Conservation (phyloP, 1,140 invertebrate species). For the Tyrophagus putrescentiae region DNA sequence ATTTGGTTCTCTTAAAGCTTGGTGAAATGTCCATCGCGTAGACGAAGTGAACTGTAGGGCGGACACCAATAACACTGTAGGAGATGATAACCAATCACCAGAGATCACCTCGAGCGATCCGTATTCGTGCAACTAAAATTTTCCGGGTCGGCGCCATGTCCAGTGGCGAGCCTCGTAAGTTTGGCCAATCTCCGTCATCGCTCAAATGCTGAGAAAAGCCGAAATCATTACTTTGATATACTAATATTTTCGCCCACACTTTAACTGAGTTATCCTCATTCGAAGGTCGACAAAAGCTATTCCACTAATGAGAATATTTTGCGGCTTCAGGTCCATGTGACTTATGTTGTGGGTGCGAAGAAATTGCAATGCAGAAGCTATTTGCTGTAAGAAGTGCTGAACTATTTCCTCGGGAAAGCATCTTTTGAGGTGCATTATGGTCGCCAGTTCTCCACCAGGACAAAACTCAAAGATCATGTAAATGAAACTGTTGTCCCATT, state of each 20-base stretch:
- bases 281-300: slow-evolving; percentile 25
- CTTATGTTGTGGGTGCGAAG: slow-evolving; percentile 58
- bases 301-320: slow-evolving; percentile 62
- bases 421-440: slow-evolving; percentile 55
- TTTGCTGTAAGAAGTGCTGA: slow-evolving; percentile 61
- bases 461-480: slow-evolving; percentile 82
- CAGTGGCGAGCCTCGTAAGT: slow-evolving; percentile 63
- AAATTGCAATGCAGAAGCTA: slow-evolving; percentile 61
- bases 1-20: slow-evolving; percentile 30
- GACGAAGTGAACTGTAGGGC: slow-evolving; percentile 35
- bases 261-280: slow-evolving; percentile 12
- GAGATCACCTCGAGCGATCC: slow-evolving; percentile 64
- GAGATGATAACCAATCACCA: slow-evolving; percentile 78
- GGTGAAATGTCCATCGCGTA: slow-evolving; percentile 33
- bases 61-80: slow-evolving; percentile 46
- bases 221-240: slow-evolving; percentile 45
- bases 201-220: slow-evolving; percentile 68
- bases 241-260: slow-evolving; percentile 12
- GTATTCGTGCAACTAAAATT: slow-evolving; percentile 54
- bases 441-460: slow-evolving; percentile 64
- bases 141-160: slow-evolving; percentile 95
- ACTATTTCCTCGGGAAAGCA: slow-evolving; percentile 57
- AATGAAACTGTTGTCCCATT: slow-evolving; percentile 52
- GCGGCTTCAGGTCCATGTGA: slow-evolving; percentile 82
- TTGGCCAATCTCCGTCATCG: slow-evolving; percentile 44